A percentile compares a stretch with the other conserved stretches of the same genome.
phyloP scores from a whole-genome alignment of 2,797 vertebrate species.

The Dermochelys coriacea region DNA sequence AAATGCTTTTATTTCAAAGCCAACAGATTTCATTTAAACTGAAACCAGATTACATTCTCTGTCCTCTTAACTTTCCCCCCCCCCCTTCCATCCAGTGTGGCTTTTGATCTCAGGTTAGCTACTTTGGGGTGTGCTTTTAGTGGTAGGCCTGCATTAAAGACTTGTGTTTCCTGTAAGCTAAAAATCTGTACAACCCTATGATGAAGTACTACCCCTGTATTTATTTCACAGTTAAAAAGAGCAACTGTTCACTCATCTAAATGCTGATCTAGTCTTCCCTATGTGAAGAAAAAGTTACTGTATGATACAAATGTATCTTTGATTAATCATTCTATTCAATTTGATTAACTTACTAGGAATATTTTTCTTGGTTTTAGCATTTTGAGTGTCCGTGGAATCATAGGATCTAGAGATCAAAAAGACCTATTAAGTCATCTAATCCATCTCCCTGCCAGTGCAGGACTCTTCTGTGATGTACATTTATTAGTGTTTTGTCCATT shows the following conservation, averaged over 20 bases:
- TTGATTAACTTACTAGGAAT: not conserved
- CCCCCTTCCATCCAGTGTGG: not conserved
- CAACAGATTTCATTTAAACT: not conserved
- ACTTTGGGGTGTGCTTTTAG: slow-evolving; percentile 51
- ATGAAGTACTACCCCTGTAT: not conserved
- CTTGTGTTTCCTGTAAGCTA: not conserved
- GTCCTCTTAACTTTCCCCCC: not conserved
- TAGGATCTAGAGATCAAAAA: slow-evolving; percentile 15
- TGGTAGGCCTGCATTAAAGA: slow-evolving; percentile 50
- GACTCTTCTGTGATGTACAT: not conserved
- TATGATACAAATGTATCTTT: fast-evolving
- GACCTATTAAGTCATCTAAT: not conserved
- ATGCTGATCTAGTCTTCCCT: not conserved
- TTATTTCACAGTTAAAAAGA: not conserved
- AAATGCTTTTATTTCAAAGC: slow-evolving; percentile 24
- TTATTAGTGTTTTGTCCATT: not conserved
- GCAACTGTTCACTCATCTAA: not conserved
- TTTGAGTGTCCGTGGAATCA: fast-evolving
- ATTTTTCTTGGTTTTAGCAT: not conserved
- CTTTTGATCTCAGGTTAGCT: slow-evolving; percentile 49
- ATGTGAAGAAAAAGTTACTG: not conserved
- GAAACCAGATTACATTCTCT: not conserved
- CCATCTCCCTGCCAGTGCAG: not conserved
- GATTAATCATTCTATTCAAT: not conserved
- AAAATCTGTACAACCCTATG: not conserved